Base-by-base conservation (phyloP, 2,888 invertebrate species). In the Willowsia nigromaculata region DNA sequence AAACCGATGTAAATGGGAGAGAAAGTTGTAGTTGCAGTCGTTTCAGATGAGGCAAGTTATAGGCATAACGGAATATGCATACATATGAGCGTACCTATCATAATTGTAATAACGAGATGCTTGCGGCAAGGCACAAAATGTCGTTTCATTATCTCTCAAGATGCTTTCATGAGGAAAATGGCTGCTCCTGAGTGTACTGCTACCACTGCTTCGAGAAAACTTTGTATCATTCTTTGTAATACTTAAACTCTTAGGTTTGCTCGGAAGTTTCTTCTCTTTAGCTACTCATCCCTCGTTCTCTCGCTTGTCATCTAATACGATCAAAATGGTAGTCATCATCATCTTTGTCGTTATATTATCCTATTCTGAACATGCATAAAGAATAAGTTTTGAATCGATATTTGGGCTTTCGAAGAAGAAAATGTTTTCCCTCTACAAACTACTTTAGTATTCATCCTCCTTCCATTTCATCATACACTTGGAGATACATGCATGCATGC, bases 141-240 rank as follows among this genome's bases (percentile, higher is more conserved):
- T 68, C 87, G 56, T 87, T 81, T 81, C 81, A 87, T 87, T 87
- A 87, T 87, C 87, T 87, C 59, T 71, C 71, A 87, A 87, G 87
- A 87, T 81, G 87, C 87, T 87, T 87, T 87, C 87, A 87, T 56
- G 59, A 43, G 43, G 59, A 87, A 87, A 87, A 87, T 87, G 81
- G 68, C 37, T 87, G 50, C 65, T 81, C 56, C 53, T 56, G 18
- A 43, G 59, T 68, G 71, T 65, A 65, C 80, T 78, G n/a, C n/a
- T 80, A 5, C 59, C 18, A 7, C 47, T 50, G 47, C 37, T n/a
- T 9, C 47, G 25, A 74, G 43, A 27, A 74, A 43, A 47, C 74
- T 74, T n/a, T 15, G 1, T 68, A 76, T n/a, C 37, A 40, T 25
- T 59, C 81, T 65, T 15, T 82, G 43, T 62, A 56, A 53, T 47